A percentile compares a stretch with the other conserved stretches of the same genome.
These are phyloP conservation scores for Pimephales promelas DNA, from an alignment of 2,113 vertebrate species.

Conservation along the genomic window DNA sequence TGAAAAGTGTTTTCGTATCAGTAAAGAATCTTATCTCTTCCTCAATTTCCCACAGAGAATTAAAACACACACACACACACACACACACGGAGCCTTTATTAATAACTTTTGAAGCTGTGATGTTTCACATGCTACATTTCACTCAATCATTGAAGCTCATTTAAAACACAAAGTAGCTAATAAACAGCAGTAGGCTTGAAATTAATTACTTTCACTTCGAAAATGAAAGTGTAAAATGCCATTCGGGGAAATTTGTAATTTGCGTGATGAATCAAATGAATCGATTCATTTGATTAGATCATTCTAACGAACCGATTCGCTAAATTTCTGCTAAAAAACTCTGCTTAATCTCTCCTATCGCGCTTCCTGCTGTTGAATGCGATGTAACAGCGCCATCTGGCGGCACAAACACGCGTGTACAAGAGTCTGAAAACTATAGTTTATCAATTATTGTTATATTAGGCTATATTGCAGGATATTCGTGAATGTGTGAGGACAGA, in stretches of 20 bases:
- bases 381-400: constrained; percentile 53
- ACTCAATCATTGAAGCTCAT: background rate
- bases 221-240: background rate
- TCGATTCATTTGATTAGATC: background rate
- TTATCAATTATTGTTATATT: background rate
- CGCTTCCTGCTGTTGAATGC: constrained; percentile 57
- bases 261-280: background rate
- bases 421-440: constrained; percentile 6
- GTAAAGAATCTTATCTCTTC: background rate
- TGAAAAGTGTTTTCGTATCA: background rate
- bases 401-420: background rate
- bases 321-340: background rate
- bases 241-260: background rate
- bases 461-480: too few relatives aligned
- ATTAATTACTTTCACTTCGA: background rate
- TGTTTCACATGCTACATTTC: background rate
- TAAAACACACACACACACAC: too few relatives aligned
- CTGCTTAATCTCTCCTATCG: constrained; percentile 44
- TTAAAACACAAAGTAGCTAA: background rate
- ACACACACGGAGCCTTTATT: background rate
- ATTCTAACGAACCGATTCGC: background rate
- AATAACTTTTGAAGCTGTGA: background rate
- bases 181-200: too few relatives aligned
- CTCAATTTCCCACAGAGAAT: background rate
- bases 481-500: background rate